Evolutionary conservation across 2,888 invertebrate species (phyloP), one percentile per base, ranked within the genome.

Genomic region (Doris montereyensis): DNA sequence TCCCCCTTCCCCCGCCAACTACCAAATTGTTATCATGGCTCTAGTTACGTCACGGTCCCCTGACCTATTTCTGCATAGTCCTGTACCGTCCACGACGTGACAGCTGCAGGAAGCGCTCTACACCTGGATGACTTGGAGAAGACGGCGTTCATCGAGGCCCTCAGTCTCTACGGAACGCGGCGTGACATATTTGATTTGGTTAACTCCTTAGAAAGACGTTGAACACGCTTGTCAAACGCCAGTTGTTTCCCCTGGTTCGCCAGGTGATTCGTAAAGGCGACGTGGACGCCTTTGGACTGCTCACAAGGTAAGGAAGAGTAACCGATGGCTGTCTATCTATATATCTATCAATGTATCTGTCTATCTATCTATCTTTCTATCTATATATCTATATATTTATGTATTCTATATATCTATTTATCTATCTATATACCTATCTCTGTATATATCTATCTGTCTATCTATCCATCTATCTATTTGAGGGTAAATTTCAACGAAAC

Each of bases 21-120:
- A 10, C 2, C 34, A 58, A n/a, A 5, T 10, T 67, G 10, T 13
- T 32, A 75, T 79, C n/a, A n/a, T n/a, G 79, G 70, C 79, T n/a
- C n/a, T 74, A 3, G 24, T 68, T 3, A 58, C 68, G 1, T 78
- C 78, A 1, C 67, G 30, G 24, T 78, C 78, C 3, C 30, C 73
- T 13, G 80, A 80, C 1, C 65, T 74, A 13, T 67, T 72, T 10
- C 70, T 62, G n/a, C 74, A 81, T 34, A 80, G 76, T 24, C 83
- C 85, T 24, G 82, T 87, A 83, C 85, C 88, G 1, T 72, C 77
- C 3, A 86, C 85, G 81, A 87, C 87, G 4, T 79, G 85, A 4
- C 79, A 85, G n/a, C 85, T 90, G 2, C 89, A 89, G 77, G 88
- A 88, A 21, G 86, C 86, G 0, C 82, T 90, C 5, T 84, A 86